Evolutionary conservation across 1,140 invertebrate species (phyloP).

Genomic region (Spodoptera frugiperda): DNA sequence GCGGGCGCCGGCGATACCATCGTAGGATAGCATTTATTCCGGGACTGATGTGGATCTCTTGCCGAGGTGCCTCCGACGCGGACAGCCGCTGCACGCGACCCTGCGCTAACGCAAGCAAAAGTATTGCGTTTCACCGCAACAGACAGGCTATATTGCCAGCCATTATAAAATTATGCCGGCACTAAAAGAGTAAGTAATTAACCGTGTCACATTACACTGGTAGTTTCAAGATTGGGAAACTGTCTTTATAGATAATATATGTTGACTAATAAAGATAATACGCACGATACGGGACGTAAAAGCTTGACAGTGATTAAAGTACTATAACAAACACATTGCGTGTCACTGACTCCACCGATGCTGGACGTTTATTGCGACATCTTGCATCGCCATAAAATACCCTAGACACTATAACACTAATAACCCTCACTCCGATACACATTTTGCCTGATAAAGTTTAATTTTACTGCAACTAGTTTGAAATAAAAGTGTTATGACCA

Average conservation of each 20-base stretch:
- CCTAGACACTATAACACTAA: background rate
- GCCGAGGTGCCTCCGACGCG: conserved; percentile 50
- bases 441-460: background rate
- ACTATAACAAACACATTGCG: conserved; percentile 30
- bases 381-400: conserved; percentile 9
- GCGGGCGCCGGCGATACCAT: conserved; percentile 74
- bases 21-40: conserved; percentile 74
- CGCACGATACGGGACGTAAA: conserved; percentile 36
- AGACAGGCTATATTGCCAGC: conserved; percentile 32
- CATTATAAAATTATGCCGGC: conserved; percentile 48
- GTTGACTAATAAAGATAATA: conserved; percentile 46
- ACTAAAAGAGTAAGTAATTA: conserved; percentile 46
- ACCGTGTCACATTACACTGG: conserved; percentile 39
- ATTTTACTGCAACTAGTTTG: background rate
- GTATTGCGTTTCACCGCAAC: conserved; percentile 49
- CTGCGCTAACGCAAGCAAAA: conserved; percentile 15
- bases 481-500: no score
- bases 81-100: conserved; percentile 67
- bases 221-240: conserved; percentile 41
- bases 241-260: conserved; percentile 36
- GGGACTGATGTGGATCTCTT: conserved; percentile 71
- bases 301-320: conserved; percentile 42
- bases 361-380: conserved; percentile 25
- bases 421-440: no score
- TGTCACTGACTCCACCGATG: conserved; percentile 8